Evolutionary conservation across 2,888 invertebrate species (phyloP).

Genomic region (Drosophila cracens): DNA sequence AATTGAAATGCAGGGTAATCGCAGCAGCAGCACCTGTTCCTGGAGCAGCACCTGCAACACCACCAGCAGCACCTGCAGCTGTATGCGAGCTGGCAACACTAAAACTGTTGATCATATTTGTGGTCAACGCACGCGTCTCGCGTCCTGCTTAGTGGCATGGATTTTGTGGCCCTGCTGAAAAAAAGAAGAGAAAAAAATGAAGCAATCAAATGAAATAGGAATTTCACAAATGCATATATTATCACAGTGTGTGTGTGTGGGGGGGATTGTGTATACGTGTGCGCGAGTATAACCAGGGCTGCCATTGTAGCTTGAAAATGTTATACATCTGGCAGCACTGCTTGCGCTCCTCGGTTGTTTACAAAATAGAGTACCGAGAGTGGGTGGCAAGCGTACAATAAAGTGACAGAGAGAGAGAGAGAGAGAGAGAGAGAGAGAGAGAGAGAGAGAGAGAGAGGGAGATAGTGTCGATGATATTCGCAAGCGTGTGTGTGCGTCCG

Average conservation of each 20-base stretch:
- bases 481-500: slow-evolving; percentile 18
- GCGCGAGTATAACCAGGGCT: slow-evolving; percentile 43
- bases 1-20: slow-evolving; percentile 63
- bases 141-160: slow-evolving; percentile 38
- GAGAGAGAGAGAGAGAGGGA: not conserved
- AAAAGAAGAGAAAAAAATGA: slow-evolving; percentile 6
- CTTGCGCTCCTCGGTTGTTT: slow-evolving; percentile 60
- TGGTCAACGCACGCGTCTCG: slow-evolving; percentile 11
- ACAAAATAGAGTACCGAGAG: slow-evolving; percentile 61
- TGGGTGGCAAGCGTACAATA: slow-evolving; percentile 28
- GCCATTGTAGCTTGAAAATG: slow-evolving; percentile 51
- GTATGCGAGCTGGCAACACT: slow-evolving; percentile 60
- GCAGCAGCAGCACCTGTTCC: slow-evolving; percentile 38
- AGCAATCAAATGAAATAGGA: slow-evolving; percentile 35
- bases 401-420: slow-evolving; percentile 14
- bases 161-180: slow-evolving; percentile 40
- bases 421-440: not conserved
- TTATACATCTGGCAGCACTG: slow-evolving; percentile 60
- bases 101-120: slow-evolving; percentile 64
- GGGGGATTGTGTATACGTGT: slow-evolving; percentile 33
- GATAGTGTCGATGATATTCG: slow-evolving; percentile 41
- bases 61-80: slow-evolving; percentile 32
- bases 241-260: slow-evolving; percentile 19
- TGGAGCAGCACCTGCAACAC: slow-evolving; percentile 22
- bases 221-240: slow-evolving; percentile 65